Evolutionary conservation across 2,888 invertebrate genomes (phyloP).

Genomic region (Malthinus seriepunctatus): DNA sequence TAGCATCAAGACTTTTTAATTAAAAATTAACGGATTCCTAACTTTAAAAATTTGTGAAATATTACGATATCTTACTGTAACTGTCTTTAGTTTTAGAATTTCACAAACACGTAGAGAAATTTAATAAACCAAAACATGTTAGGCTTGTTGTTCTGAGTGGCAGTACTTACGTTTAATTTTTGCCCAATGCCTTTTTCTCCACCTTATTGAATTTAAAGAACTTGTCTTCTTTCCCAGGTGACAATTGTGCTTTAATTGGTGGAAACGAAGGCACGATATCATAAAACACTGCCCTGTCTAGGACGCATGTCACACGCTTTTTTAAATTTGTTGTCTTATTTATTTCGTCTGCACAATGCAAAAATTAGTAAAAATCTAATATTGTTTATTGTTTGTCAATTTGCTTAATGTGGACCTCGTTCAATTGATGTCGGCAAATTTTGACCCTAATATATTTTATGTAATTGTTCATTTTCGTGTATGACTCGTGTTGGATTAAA

Average conservation of each 20-base stretch:
- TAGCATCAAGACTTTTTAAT: no score
- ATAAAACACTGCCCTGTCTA: conserved; percentile 34
- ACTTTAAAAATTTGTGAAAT: no score
- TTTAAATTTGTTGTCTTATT: conserved; percentile 23
- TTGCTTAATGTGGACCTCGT: conserved; percentile 23
- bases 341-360: conserved; percentile 27
- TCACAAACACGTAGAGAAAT: no score
- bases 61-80: no score
- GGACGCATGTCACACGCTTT: conserved; percentile 60
- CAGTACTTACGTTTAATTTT: conserved; percentile 5
- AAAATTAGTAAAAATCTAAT: conserved; percentile 20
- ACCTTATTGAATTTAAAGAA: conserved; percentile 48
- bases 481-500: conserved; percentile 39
- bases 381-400: conserved; percentile 12
- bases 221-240: conserved; percentile 73
- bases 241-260: conserved; percentile 80
- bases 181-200: conserved; percentile 39
- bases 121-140: no score
- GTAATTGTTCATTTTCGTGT: conserved; percentile 19
- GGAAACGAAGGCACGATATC: conserved; percentile 64
- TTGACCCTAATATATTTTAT: conserved; percentile 14
- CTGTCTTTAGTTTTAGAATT: no score
- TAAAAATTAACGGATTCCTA: no score
- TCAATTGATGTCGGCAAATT: conserved; percentile 17
- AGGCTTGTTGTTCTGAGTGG: no score